phyloP scores from a whole-genome alignment of 2,113 vertebrate species.

The Laterallus jamaicensis region DNA sequence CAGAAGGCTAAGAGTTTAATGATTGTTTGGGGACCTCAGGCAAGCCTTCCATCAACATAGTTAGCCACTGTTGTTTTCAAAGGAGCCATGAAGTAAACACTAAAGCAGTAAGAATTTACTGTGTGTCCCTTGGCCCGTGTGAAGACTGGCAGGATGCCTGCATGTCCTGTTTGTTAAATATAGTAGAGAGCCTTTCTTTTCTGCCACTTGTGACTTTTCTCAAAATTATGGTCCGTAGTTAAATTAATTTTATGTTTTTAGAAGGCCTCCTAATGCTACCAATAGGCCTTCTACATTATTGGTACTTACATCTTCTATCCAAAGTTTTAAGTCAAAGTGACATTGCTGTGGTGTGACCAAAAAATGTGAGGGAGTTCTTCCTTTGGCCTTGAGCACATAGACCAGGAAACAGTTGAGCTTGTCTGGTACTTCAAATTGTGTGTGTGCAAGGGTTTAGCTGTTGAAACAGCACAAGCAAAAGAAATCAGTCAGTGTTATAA shows the following conservation, averaged over 20 bases:
- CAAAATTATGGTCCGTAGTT: not conserved
- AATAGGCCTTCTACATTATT: not conserved
- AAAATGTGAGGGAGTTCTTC: not conserved
- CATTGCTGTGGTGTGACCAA: not conserved
- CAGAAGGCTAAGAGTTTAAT: conserved; percentile 33
- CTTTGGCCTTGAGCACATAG: not conserved
- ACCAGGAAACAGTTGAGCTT: not conserved
- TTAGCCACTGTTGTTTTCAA: conserved; percentile 1
- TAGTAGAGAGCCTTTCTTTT: not conserved
- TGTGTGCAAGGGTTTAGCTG: not conserved
- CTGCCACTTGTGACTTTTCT: not conserved
- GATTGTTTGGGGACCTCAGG: not conserved
- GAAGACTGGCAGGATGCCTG: not conserved
- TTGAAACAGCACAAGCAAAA: not conserved
- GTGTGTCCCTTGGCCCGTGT: not conserved
- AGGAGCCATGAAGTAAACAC: conserved; percentile 1
- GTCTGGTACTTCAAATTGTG: not conserved
- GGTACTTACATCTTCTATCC: not conserved
- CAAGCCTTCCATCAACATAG: conserved; percentile 4
- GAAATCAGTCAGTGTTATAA: not conserved
- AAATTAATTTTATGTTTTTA: not conserved
- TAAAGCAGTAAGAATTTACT: not conserved
- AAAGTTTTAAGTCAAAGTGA: not conserved
- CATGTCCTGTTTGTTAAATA: not conserved
- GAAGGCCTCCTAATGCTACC: not conserved